Conservation (phyloP, 1,140 invertebrate species). For the Cotesia chilonis region DNA sequence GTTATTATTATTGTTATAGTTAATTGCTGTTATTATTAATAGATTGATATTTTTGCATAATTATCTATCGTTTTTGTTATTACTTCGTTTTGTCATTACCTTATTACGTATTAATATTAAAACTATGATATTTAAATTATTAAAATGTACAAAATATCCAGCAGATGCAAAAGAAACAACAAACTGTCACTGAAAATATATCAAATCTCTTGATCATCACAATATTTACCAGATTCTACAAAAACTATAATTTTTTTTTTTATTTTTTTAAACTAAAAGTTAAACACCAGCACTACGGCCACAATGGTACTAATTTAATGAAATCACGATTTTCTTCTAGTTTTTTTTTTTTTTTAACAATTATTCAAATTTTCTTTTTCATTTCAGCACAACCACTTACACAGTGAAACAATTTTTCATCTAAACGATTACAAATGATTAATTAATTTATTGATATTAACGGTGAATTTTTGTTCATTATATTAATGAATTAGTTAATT, state of each 20-base stretch:
- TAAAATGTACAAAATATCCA: too few species aligned
- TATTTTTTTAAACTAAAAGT: constrained; percentile 5
- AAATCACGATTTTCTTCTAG: constrained; percentile 16
- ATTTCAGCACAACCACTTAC: constrained; percentile 37
- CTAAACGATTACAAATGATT: constrained; percentile 34
- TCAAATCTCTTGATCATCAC: not conserved
- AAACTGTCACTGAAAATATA: too few species aligned
- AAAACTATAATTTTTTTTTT: too few species aligned
- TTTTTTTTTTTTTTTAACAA: constrained; percentile 17
- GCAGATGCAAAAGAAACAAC: too few species aligned
- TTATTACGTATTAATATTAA: too few species aligned
- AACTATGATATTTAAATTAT: too few species aligned
- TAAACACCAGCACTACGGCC: constrained; percentile 28
- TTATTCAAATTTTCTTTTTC: constrained; percentile 25
- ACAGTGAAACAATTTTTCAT: constrained; percentile 1
- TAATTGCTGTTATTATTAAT: too few species aligned
- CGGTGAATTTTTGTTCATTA: not conserved
- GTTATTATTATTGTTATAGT: too few species aligned
- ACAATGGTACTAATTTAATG: not conserved
- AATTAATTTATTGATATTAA: constrained; percentile 26
- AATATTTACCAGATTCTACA: not conserved
- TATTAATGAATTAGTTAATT: not conserved
- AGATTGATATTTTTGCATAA: too few species aligned
- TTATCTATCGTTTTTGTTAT: too few species aligned
- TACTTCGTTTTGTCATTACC: too few species aligned